These are phyloP conservation scores for Dendropsophus ebraccatus DNA, from an alignment of 2,113 vertebrate genomes.

Conservation along the genomic window DNA sequence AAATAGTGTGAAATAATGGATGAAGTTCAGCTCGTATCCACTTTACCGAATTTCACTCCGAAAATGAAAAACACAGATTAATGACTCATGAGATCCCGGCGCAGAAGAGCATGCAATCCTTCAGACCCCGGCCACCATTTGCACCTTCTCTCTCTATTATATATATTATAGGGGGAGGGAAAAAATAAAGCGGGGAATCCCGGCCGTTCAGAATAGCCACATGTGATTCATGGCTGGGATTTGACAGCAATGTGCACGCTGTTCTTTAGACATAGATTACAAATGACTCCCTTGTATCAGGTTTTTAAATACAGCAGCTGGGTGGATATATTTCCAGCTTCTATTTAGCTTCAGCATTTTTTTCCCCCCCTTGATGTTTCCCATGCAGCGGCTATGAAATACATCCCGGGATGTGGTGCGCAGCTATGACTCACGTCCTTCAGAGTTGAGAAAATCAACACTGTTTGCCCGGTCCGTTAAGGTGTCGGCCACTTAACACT, in stretches of 20 bases:
- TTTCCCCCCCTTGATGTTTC: constrained; percentile 50
- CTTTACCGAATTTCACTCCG: not conserved
- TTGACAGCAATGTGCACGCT: accelerated
- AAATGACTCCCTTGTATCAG: constrained; percentile 35
- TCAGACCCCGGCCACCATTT: not conserved
- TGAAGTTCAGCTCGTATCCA: not conserved
- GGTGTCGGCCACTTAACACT: constrained; percentile 59
- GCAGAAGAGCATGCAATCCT: constrained; percentile 5
- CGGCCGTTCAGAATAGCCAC: constrained; percentile 38
- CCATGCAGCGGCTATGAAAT: constrained; percentile 6
- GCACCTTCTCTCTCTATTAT: constrained; percentile 10
- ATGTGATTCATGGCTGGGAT: constrained; percentile 27
- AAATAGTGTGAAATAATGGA: constrained; percentile 36
- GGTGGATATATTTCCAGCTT: not conserved
- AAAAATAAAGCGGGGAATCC: constrained; percentile 10
- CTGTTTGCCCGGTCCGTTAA: constrained; percentile 58
- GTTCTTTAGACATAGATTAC: constrained; percentile 38
- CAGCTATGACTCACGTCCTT: constrained; percentile 59
- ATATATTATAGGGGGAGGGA: not conserved
- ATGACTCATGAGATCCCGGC: not conserved
- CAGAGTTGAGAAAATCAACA: constrained; percentile 62
- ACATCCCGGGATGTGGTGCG: not conserved
- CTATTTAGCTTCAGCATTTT: not conserved
- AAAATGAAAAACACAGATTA: not conserved
- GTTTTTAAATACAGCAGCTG: constrained; percentile 54